These are phyloP conservation scores for Saccopteryx bilineata DNA, from an alignment of 2,113 vertebrate genomes.

Conservation along the genomic window DNA sequence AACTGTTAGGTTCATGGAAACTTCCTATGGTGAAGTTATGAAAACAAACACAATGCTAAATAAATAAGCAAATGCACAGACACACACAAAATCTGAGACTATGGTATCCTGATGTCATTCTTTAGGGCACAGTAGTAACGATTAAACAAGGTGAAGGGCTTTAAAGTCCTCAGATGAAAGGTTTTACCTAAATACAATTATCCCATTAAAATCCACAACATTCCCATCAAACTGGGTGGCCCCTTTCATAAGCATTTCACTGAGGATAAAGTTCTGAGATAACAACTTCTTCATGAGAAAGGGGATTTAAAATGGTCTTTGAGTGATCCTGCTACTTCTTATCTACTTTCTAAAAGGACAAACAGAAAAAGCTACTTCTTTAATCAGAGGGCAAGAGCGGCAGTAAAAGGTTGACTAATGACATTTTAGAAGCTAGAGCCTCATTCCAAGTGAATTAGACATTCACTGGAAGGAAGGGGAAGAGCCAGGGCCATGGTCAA, in stretches of 20 bases:
- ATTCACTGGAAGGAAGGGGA: background rate
- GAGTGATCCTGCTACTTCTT: conserved; percentile 12
- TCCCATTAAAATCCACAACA: conserved; percentile 4
- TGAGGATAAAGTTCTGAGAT: background rate
- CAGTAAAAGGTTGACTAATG: background rate
- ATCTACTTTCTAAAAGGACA: conserved; percentile 41
- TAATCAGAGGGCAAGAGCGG: background rate
- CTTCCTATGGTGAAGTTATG: background rate
- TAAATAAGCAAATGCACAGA: background rate
- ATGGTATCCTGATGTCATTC: background rate
- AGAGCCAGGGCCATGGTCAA: background rate
- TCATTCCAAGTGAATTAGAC: background rate
- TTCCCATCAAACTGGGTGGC: background rate
- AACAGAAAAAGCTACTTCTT: background rate
- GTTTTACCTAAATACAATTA: conserved; percentile 49
- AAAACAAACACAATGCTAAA: conserved; percentile 7
- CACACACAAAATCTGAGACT: background rate
- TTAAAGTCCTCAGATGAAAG: conserved; percentile 61
- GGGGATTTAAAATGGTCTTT: background rate
- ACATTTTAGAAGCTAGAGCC: background rate
- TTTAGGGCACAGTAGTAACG: background rate
- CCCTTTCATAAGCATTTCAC: background rate
- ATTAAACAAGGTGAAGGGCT: conserved; percentile 24
- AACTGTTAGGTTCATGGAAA: background rate
- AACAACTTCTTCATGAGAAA: conserved; percentile 7